Evolutionary conservation across 1,140 invertebrate species (phyloP), one percentile per base, ranked within the genome.

Genomic region (Sminthurides bifidus): DNA sequence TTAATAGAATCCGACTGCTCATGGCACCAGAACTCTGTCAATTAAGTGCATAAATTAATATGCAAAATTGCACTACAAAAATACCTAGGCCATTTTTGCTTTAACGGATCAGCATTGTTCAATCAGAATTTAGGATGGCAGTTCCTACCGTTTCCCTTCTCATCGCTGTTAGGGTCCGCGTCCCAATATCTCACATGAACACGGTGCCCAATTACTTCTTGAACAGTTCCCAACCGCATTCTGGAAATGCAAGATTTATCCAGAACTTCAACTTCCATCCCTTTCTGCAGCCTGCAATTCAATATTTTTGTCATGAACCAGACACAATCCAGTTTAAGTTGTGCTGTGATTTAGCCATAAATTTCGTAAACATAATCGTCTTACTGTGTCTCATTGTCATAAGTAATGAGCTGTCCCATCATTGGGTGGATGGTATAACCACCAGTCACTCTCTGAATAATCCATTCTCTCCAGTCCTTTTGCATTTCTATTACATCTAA

Each of bases 241-340:
- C 92, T 87, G 10, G 87, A 88, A 64, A 95, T 91, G 64, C 86
- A 79, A 74, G 91, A 91, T 69, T 94, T 94, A 71, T 96, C 90
- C 1, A 96, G 87, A 19, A 93, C 89, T 75, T 96, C 92, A 61
- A 95, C 77, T 68, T 85, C 79, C 65, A 90, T 78, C 37, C 87
- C 87, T 60, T 80, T 75, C 54, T 72, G 72, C 46, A 41, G 68
- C 51, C 41, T 38, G 19, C 8, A 29, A 31, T 61, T 46, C 38
- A 58, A 33, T 23, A 38, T 29, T 35, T 21, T 40, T 48, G 38
- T 54, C 12, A 43, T 43, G 8, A 8, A 21, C 19, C 12, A 21
- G 8, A 43, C 21, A 19, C 8, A 43, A 21, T 19, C 19, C 21
- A 19, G 21, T 10, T 10, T 15, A 43, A 8, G 6, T 15, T 10